phyloP scores from a whole-genome alignment of 2,797 vertebrate species.

The Triplophysa bombifrons region DNA sequence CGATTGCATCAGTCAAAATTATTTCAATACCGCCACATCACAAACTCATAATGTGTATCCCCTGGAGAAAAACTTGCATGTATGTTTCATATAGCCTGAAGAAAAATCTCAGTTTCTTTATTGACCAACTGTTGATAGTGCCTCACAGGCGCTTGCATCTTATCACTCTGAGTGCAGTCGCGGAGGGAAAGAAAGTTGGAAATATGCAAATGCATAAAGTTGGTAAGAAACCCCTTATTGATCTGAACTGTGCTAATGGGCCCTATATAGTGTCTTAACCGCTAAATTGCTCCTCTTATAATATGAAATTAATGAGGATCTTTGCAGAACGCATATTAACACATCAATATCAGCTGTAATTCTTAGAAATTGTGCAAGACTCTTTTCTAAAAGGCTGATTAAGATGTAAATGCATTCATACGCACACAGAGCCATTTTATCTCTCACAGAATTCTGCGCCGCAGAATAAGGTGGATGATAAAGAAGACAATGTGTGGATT shows the following conservation, averaged over 20 bases:
- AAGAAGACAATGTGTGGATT: constrained; percentile 33
- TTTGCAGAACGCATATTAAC: constrained; percentile 51
- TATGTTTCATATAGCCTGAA: constrained; percentile 15
- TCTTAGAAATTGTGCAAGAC: constrained; percentile 31
- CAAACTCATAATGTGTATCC: constrained; percentile 43
- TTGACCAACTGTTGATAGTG: constrained; percentile 49
- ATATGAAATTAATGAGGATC: constrained; percentile 59
- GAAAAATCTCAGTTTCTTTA: constrained; percentile 18
- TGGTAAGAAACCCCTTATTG: constrained; percentile 33
- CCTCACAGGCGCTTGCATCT: constrained; percentile 22
- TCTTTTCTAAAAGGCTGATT: constrained; percentile 46
- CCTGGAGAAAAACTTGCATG: constrained; percentile 6
- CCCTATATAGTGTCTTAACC: constrained; percentile 9
- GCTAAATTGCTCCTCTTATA: constrained; percentile 50
- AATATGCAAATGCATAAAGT: constrained; percentile 40
- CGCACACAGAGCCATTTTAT: constrained; percentile 26
- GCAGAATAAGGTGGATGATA: constrained; percentile 9
- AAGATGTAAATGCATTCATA: constrained; percentile 56
- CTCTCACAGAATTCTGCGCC: background rate
- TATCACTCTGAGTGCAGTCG: constrained; percentile 4
- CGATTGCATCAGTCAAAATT: constrained; percentile 32
- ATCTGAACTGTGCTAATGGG: constrained; percentile 37
- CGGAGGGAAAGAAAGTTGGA: constrained; percentile 18
- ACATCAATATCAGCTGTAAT: constrained; percentile 50
- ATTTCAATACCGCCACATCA: constrained; percentile 23